Evolutionary conservation across 2,113 vertebrate genomes (phyloP), one percentile per base, ranked within the genome.

Genomic region (Mus musculus): DNA sequence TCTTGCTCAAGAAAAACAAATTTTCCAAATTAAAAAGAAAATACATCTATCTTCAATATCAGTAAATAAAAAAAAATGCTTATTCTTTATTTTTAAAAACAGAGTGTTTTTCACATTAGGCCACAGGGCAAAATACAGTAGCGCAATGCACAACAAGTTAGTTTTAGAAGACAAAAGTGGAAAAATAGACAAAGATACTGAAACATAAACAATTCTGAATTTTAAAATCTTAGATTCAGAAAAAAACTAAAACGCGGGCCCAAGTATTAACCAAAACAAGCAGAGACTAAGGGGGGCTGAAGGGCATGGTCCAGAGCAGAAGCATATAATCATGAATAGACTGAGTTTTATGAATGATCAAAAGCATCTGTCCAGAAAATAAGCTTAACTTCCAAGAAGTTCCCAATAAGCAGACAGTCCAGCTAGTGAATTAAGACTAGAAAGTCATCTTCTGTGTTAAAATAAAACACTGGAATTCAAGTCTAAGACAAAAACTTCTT

Each of bases 401-500:
- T n/a, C 24, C 24, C 52, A 80, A 54, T 36, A 95, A 91, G 80
- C 73, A 90, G 1, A 69, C 78, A 54, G 11, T 75, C 42, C 90
- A 72, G 36, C 9, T 67, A 33, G 5, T 87, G 0, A 39, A 61
- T 24, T 92, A 77, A 80, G 17, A 78, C 8, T 76, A 63, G 69
- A 95, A 90, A 54, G 33, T 91, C 54, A 26, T 82, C 77, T 94
- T 39, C 39, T 59, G 11, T 46, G 30, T 3, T 52, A 96, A 88
- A 95, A 49, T 20, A 76, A 93, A 91, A 65, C 24, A 85, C 39
- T 73, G 86, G 8, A 16, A 80, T 10, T 56, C 0, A 42, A 76
- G 97, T 95, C 17, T 17, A 24, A 95, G 61, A 82, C 46, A 90
- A 96, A 89, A 3, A 67, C 77, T 90, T 71, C n/a, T 69, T 24